These are phyloP conservation scores for Psammodynastes pulverulentus DNA, from an alignment of 2,113 vertebrate species.

Conservation along the genomic window DNA sequence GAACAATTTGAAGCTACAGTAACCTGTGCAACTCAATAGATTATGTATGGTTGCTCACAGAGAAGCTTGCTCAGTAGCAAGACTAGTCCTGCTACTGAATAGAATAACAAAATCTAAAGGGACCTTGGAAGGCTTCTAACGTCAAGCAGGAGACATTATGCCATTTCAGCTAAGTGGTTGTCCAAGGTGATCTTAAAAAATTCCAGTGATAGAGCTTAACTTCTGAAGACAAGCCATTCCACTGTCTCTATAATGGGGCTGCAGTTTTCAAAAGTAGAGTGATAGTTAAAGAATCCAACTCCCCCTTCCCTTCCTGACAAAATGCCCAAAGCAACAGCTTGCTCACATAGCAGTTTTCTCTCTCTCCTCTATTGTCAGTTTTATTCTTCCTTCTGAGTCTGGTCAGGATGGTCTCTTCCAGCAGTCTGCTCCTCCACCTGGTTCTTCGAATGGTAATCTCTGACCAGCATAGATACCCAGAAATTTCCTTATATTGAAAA, in stretches of 20 bases:
- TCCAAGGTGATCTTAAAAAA: neutral
- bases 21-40: neutral
- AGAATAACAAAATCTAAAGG: neutral
- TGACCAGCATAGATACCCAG: neutral
- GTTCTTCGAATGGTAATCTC: neutral
- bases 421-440: neutral
- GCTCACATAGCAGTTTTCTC: neutral
- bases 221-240: neutral
- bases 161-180: neutral
- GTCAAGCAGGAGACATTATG: neutral
- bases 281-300: neutral
- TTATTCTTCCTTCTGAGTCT: neutral
- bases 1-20: neutral
- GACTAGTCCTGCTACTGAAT: neutral
- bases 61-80: neutral
- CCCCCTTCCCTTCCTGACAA: neutral
- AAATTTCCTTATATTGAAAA: neutral
- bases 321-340: neutral
- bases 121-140: neutral
- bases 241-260: neutral
- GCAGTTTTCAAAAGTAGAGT: neutral
- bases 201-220: neutral
- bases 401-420: neutral
- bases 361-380: neutral
- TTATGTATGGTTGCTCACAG: neutral